Conservation (phyloP, 1,140 invertebrate genomes). For the Drosophila pallidifrons region DNA sequence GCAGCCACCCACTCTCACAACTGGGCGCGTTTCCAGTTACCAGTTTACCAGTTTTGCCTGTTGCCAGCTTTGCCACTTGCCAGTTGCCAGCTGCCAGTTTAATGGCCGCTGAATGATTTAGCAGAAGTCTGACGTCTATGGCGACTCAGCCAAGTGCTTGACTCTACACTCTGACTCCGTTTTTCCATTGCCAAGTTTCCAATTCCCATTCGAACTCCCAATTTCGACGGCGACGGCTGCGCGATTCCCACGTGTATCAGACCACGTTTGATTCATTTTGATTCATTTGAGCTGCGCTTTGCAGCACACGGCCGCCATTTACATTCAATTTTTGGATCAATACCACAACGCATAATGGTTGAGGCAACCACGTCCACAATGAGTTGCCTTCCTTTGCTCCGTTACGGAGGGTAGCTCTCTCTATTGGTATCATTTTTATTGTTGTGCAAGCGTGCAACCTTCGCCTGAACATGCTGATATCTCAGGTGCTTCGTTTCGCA, state of each 20-base stretch:
- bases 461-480: constrained; percentile 14
- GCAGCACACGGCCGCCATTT: constrained; percentile 7
- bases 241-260: constrained; percentile 54
- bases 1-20: constrained; percentile 36
- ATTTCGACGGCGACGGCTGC: constrained; percentile 10
- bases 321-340: constrained; percentile 80
- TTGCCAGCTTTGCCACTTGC: constrained; percentile 30
- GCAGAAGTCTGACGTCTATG: constrained; percentile 52
- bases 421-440: constrained; percentile 52
- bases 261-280: constrained; percentile 41
- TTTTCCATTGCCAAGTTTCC: constrained; percentile 44
- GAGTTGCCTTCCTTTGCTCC: background rate
- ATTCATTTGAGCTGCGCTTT: constrained; percentile 43
- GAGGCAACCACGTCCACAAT: background rate
- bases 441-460: constrained; percentile 32
- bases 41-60: constrained; percentile 17
- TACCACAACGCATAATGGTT: constrained; percentile 24
- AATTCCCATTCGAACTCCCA: constrained; percentile 2
- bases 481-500: constrained; percentile 70
- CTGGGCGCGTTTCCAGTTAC: constrained; percentile 23
- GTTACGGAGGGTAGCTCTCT: background rate
- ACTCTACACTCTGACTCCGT: constrained; percentile 12
- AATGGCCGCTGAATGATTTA: constrained; percentile 79
- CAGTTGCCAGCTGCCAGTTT: constrained; percentile 57
- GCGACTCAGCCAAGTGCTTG: background rate